Percentiles rank a stretch among this genome's conserved stretches.
Evolutionary conservation across 2,113 vertebrate genomes (phyloP).

Genomic region (Otis tarda): DNA sequence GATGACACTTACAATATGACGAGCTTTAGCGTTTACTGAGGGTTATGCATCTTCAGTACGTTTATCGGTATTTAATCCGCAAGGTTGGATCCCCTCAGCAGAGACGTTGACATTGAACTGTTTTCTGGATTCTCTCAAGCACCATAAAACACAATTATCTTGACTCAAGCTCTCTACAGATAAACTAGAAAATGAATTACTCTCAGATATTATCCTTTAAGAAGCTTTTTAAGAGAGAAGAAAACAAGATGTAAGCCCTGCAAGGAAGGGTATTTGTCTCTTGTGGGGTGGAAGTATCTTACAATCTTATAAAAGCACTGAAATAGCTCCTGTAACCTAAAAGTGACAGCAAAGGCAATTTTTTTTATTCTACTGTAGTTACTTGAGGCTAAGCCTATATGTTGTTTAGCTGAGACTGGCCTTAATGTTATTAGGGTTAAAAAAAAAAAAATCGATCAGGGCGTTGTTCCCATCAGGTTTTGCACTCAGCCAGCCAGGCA

Average conservation of each 20-base stretch:
- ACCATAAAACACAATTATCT: neutral
- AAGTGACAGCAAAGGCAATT: neutral
- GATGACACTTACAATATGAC: neutral
- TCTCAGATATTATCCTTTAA: neutral
- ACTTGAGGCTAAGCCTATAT: neutral
- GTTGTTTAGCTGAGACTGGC: neutral
- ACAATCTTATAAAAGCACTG: neutral
- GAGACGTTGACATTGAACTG: slow-evolving; percentile 3
- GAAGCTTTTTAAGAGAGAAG: neutral
- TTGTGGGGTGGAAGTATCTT: neutral
- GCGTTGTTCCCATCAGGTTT: neutral
- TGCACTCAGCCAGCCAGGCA: neutral
- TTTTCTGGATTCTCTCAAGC: slow-evolving; percentile 17
- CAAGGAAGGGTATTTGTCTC: neutral
- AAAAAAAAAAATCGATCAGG: neutral
- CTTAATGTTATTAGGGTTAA: neutral
- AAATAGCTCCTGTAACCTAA: neutral
- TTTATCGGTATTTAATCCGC: neutral
- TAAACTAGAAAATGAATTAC: neutral
- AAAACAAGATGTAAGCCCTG: neutral
- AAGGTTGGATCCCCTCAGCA: neutral
- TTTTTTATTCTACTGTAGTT: neutral
- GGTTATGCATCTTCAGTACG: neutral
- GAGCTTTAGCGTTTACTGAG: neutral
- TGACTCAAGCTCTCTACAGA: neutral